Base-by-base conservation (phyloP, 2,797 vertebrate species). In the Heteromormyrus szaboi region DNA sequence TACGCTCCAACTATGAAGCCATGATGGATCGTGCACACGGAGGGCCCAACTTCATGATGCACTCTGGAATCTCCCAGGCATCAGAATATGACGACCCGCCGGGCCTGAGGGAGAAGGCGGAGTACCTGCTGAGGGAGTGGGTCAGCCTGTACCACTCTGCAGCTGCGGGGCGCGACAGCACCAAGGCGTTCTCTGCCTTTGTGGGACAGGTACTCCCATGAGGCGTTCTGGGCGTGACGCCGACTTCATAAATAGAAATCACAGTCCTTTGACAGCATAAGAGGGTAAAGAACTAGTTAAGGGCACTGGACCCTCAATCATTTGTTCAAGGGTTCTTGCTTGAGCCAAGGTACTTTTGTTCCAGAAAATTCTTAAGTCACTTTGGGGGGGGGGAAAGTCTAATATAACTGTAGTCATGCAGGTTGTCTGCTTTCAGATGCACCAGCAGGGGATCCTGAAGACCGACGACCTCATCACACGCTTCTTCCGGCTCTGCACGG, bases 21-120 rank as follows among this genome's bases (percentile, higher is more conserved):
- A 99, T 99, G 99, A 99, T 99, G 90, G 99, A 99, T 92, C 97
- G 99, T 88, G 98, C 99, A 90, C 98, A 99, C 0, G 98, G 98
- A 14, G 99, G 99, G 88, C 98, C 98, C 51, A 99, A 99, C 94
- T 99, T 99, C 93, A 99, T 99, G 99, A 99, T 99, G 99, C 99
- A 99, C 93, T 99, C 98, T 92, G 99, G 98, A 91, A 99, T 99
- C 89, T 99, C 99, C 17, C 99, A 99, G 94, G 99, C 99, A 2
- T 99, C 98, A 0, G 99, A 99, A 91, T 99, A 99, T 0, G 98
- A 99, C 88, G 99, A 99, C 91, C 99, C 99, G 0, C 98, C 99
- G 1, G 99, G 99, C 90, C 95, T 99, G 93, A 95, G 98, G 91
- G 99, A 99, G 95, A 99, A 99, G 93, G 99, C 99, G 0, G 99